Evolutionary conservation across 2,888 invertebrate species (phyloP).

Genomic region (Sinhomidia bicolor): DNA sequence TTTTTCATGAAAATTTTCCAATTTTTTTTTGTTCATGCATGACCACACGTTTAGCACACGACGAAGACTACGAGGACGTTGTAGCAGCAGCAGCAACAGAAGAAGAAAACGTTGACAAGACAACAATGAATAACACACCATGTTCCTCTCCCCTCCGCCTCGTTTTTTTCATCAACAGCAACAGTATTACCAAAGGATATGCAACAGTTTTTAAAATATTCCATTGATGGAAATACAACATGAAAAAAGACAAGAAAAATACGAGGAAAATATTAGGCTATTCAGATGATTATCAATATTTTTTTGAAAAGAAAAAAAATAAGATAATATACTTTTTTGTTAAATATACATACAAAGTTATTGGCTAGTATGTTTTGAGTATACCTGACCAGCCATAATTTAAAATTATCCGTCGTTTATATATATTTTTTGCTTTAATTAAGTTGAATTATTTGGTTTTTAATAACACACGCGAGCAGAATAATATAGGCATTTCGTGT

Average conservation of each 20-base stretch:
- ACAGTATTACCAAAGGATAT: not conserved
- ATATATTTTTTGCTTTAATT: constrained; percentile 62
- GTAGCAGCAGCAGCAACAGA: too few relatives aligned
- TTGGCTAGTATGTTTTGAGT: not conserved
- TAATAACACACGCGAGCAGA: constrained; percentile 25
- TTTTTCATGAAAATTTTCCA: not conserved
- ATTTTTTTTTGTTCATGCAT: constrained; percentile 8
- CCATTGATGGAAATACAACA: not conserved
- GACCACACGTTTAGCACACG: constrained; percentile 40
- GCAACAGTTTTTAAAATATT: not conserved
- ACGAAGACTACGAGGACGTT: not conserved
- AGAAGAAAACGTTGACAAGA: not conserved
- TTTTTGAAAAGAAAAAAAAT: not conserved
- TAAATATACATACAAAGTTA: not conserved
- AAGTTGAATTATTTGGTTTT: constrained; percentile 50
- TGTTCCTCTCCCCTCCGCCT: not conserved
- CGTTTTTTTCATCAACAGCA: not conserved
- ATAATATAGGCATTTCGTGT: constrained; percentile 22
- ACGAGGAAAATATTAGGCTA: constrained; percentile 1
- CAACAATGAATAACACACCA: not conserved
- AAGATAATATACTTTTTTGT: not conserved
- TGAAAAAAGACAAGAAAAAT: not conserved
- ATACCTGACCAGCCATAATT: constrained; percentile 2
- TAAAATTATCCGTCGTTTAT: not conserved
- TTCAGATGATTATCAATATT: constrained; percentile 31